These are phyloP conservation scores for Loriculus beryllinus DNA, from an alignment of 2,797 vertebrate species.

Conservation along the genomic window DNA sequence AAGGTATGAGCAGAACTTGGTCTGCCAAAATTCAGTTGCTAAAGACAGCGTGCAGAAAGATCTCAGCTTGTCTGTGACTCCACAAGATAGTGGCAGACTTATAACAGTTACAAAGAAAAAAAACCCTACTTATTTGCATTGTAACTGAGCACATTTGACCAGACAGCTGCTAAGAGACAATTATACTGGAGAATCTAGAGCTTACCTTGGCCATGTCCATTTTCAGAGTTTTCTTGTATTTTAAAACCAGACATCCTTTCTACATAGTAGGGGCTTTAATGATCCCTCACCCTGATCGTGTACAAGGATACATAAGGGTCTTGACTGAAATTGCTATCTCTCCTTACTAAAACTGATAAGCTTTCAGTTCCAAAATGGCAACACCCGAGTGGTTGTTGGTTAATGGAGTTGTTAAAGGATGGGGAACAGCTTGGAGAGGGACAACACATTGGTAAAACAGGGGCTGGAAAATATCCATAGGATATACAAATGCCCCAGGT, in stretches of 20 bases:
- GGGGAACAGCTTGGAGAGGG: neutral
- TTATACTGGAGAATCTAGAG: neutral
- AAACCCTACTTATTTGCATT: rapidly evolving
- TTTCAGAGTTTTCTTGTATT: neutral
- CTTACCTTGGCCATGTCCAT: neutral
- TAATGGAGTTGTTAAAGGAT: neutral
- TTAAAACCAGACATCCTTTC: neutral
- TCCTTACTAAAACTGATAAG: neutral
- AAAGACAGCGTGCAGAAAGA: neutral
- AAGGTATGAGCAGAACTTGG: neutral
- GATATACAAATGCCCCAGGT: neutral
- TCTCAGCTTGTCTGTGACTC: neutral
- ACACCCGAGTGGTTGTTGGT: neutral
- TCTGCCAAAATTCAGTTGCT: neutral
- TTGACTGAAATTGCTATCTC: neutral
- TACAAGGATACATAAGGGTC: neutral
- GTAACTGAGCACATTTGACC: neutral
- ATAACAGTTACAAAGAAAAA: neutral
- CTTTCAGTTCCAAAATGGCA: neutral
- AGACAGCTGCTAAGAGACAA: neutral
- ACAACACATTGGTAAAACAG: neutral
- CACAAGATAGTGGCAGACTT: neutral
- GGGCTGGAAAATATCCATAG: neutral
- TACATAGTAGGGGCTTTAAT: neutral
- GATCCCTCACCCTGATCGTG: neutral